Evolutionary conservation across 2,888 invertebrate species (phyloP), one percentile per base, ranked within the genome.

Genomic region (Zaprionus lineosus): DNA sequence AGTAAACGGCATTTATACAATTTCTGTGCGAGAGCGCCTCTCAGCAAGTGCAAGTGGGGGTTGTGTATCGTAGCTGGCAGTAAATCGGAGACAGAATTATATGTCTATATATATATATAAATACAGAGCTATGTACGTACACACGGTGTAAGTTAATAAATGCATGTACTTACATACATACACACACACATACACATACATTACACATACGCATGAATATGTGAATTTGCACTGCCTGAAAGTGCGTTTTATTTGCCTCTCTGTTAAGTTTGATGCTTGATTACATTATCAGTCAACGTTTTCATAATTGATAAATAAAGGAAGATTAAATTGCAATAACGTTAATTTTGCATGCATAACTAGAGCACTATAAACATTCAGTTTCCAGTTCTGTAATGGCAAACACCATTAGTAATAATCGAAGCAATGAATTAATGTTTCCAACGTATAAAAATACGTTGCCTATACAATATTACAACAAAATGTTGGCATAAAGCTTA

Each of bases 1-100:
- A 55, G 68, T 73, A 73, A 73, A 68, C 74, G 69, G 36, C 69
- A 46, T 48, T 73, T 68, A 56, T 37, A 48, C 18, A 55, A 53
- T 55, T 43, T 41, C 50, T 51, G 47, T 51, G 50, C 48, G 57
- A 55, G 74, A 69, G 69, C 19, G 55, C 15, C 67, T 68, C 56
- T 69, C 37, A 24, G 14, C 11, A 19, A 24, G 39, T 21, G 9
- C 36, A 68, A 44, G 52, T 55, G 50, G 68, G 73, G 68, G 68
- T 67, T 60, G 73, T 43, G n/a, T 56, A 14, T 48, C 29, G 39
- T 52, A 52, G 8, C 41, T 47, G 46, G 41, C 41, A 69, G 28
- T 51, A 28, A 70, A 59, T 66, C 53, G 47, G 55, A 66, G 68
- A 47, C 60, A 46, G 43, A 59, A 24, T 28, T 18, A 55, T 24